Conservation (phyloP, 2,888 invertebrate species). For the Rhimphoctona megacephalus region DNA sequence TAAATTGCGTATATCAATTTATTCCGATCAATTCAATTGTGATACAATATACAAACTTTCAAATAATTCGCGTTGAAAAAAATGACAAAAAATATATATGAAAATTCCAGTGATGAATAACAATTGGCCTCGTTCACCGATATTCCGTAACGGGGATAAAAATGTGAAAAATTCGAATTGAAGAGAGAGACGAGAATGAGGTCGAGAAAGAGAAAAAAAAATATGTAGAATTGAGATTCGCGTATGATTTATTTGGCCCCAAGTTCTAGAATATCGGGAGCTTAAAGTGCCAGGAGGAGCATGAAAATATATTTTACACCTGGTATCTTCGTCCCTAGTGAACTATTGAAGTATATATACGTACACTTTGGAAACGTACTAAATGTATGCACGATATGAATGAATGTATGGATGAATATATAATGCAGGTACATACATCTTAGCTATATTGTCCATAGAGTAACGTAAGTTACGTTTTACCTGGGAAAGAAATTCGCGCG, state of each 20-base stretch:
- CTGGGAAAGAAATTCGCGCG: conserved; percentile 22
- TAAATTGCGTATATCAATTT: no score
- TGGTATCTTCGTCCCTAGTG: conserved; percentile 35
- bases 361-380: conserved; percentile 13
- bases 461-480: background rate
- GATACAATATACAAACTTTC: no score
- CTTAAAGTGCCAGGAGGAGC: conserved; percentile 25
- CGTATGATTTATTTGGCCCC: conserved; percentile 52
- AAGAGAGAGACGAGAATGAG: conserved; percentile 20
- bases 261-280: conserved; percentile 56
- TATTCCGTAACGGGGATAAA: background rate
- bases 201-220: conserved; percentile 15
- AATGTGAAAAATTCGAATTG: background rate
- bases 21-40: no score
- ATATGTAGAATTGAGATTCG: conserved; percentile 32
- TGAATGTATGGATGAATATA: conserved; percentile 27
- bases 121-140: background rate
- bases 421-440: background rate
- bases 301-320: conserved; percentile 60
- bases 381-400: conserved; percentile 9
- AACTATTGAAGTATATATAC: conserved; percentile 31
- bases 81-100: no score
- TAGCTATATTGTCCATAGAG: background rate
- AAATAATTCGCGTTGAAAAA: no score
- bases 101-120: background rate